Evolutionary conservation across 2,797 vertebrate species (phyloP).

Genomic region (Limosa lapponica): DNA sequence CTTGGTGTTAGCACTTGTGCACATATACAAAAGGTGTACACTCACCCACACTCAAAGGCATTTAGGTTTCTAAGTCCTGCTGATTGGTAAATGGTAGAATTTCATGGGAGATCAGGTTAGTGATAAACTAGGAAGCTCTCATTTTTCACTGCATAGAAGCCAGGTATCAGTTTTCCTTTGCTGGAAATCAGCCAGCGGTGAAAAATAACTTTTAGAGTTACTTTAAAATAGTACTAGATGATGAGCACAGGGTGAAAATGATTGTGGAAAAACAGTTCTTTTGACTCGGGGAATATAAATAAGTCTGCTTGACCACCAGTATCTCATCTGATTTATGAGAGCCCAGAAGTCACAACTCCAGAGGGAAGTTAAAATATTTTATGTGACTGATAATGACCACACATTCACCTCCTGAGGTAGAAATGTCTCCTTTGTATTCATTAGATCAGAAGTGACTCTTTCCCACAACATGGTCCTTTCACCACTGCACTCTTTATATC

Average conservation of each 20-base stretch:
- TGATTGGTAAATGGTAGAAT: neutral
- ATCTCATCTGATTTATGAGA: slow-evolving; percentile 45
- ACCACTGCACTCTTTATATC: neutral
- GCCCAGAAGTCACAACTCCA: slow-evolving; percentile 14
- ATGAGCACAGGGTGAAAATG: neutral
- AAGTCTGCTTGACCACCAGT: neutral
- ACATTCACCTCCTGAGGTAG: neutral
- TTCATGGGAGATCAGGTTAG: neutral
- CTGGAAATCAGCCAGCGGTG: neutral
- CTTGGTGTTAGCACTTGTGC: neutral
- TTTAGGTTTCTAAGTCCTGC: neutral
- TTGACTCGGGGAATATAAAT: neutral
- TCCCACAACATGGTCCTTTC: neutral
- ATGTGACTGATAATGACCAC: slow-evolving; percentile 44
- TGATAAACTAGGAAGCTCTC: neutral
- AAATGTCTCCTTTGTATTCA: slow-evolving; percentile 43
- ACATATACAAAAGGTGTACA: neutral
- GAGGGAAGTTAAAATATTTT: slow-evolving; percentile 37
- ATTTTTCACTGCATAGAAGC: neutral
- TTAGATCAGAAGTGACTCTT: neutral
- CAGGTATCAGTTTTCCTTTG: neutral
- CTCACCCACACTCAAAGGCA: neutral
- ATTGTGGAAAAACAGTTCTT: slow-evolving; percentile 1
- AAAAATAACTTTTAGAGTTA: neutral
- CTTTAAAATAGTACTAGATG: neutral